Conservation (phyloP, 2,888 invertebrate genomes). For the Drosophila bunnanda region DNA sequence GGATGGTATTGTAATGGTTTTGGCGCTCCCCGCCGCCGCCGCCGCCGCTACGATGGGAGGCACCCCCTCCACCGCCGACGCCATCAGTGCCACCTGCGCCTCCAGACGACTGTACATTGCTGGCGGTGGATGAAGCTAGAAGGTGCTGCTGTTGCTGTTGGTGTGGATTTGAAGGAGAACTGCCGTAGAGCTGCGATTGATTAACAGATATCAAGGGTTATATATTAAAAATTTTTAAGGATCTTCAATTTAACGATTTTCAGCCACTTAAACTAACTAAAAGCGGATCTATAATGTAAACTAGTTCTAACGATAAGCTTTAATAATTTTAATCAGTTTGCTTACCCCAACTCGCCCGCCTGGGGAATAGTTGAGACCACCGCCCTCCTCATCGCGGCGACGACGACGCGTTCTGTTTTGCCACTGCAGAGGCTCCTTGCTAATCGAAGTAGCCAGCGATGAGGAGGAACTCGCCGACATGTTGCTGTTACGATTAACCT, state of each 20-base stretch:
- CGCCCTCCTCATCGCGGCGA: constrained; percentile 81
- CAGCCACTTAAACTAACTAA: too few relatives aligned
- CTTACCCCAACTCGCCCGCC: constrained; percentile 75
- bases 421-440: constrained; percentile 78
- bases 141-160: constrained; percentile 68
- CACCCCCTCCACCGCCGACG: constrained; percentile 18
- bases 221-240: neutral
- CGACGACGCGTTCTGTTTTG: constrained; percentile 79
- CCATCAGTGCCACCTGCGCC: constrained; percentile 51
- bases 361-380: constrained; percentile 80
- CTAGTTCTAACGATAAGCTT: too few relatives aligned
- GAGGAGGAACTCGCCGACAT: constrained; percentile 78
- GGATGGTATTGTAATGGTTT: constrained; percentile 68
- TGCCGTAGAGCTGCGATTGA: constrained; percentile 65
- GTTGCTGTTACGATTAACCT: constrained; percentile 69
- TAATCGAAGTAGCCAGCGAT: constrained; percentile 77
- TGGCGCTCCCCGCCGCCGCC: constrained; percentile 52
- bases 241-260: neutral
- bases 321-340: neutral
- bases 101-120: constrained; percentile 61
- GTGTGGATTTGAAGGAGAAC: constrained; percentile 57
- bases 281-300: too few relatives aligned
- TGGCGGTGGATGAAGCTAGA: constrained; percentile 61
- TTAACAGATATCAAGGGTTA: neutral
- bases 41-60: constrained; percentile 18